A percentile compares a stretch with the other conserved stretches of the same genome.
phyloP scores from a whole-genome alignment of 2,888 invertebrate genomes.

The Macrostomum cliftonense region DNA sequence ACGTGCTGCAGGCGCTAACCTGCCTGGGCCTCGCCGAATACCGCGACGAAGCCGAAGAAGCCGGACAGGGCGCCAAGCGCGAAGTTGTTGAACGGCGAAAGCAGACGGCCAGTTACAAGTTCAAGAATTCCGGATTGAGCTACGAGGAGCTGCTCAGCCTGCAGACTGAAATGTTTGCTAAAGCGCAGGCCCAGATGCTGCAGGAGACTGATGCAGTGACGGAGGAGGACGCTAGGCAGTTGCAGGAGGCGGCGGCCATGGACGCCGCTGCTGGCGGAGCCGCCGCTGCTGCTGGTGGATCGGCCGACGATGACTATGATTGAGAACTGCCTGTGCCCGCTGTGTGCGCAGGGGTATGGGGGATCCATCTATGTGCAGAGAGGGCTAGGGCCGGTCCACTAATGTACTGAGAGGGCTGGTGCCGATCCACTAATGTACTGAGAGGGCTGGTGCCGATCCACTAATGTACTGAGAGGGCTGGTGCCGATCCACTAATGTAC shows the following conservation, averaged over 20 bases:
- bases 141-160: conserved; percentile 79
- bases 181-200: too few relatives aligned
- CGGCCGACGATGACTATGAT: not conserved
- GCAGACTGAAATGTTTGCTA: conserved; percentile 90
- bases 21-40: conserved; percentile 79
- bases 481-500: too few relatives aligned
- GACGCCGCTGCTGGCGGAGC: not conserved
- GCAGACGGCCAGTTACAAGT: conserved; percentile 72
- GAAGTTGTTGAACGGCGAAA: conserved; percentile 62
- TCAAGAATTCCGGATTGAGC: conserved; percentile 58
- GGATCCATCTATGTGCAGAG: too few relatives aligned
- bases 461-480: too few relatives aligned
- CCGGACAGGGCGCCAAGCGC: conserved; percentile 79
- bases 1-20: conserved; percentile 69
- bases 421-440: too few relatives aligned
- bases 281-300: not conserved
- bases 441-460: too few relatives aligned
- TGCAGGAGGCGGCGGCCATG: not conserved
- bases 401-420: too few relatives aligned
- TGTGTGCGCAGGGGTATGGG: too few relatives aligned
- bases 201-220: too few relatives aligned
- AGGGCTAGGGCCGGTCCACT: too few relatives aligned
- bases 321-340: not conserved
- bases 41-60: conserved; percentile 78
- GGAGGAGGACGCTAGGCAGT: not conserved